Evolutionary conservation across 2,888 invertebrate species (phyloP), one percentile per base, ranked within the genome.

Genomic region (Ennomos erosarius): DNA sequence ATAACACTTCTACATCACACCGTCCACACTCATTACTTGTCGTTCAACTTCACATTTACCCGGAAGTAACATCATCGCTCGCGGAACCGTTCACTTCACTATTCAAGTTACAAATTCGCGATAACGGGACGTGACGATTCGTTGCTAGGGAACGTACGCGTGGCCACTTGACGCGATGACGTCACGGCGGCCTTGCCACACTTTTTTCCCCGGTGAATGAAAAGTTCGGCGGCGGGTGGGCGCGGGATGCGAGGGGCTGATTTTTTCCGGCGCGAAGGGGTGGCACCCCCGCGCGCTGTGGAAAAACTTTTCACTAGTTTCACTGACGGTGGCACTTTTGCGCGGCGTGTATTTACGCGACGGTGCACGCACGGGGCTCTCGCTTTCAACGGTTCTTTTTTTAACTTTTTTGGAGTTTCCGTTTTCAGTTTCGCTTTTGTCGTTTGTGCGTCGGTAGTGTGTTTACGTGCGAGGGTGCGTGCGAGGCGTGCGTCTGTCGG

Each of bases 181-280:
- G 92, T 92, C 90, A 91, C 90, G 79, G 78, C 84, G 92, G 92
- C 92, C 93, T 93, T 92, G 93, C 92, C 92, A 92, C 92, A 92
- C 92, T 92, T 92, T 92, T 92, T 92, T 92, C 86, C 88, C 86
- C 87, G 79, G 90, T 92, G 94, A 94, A 94, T 94, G 94, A 93
- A 93, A 94, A 93, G 92, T 94, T 93, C 85, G 90, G 91, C 87
- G 90, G 87, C 90, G 89, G 89, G 91, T 83, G 89, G 84, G 85
- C 80, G 87, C 81, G 87, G 85, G 88, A 82, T 81, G 88, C 82
- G 88, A 85, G 89, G 90, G 87, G 82, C 82, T 71, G 87, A 87
- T 90, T 92, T 92, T 92, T 91, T 89, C 85, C 85, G 84, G 82
- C 81, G 82, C 74, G 71, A 81, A 85, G 90, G 89, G 90, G 90